Evolutionary conservation across 2,113 vertebrate species (phyloP).

Genomic region (Odocoileus virginianus): DNA sequence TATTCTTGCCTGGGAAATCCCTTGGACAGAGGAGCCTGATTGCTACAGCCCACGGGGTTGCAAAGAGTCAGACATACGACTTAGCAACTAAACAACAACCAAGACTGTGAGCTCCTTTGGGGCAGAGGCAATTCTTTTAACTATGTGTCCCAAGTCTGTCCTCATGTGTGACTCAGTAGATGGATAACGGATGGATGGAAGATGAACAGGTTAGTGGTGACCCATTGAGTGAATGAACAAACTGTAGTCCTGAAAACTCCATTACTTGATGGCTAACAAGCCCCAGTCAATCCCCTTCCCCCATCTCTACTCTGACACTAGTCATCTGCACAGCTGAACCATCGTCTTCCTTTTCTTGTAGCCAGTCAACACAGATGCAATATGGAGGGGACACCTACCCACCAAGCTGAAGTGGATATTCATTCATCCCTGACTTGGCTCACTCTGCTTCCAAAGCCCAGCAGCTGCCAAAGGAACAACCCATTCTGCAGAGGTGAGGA

Average conservation of each 20-base stretch:
- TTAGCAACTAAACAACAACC: background rate
- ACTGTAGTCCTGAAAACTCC: background rate
- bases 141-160: background rate
- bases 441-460: background rate
- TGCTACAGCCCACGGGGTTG: background rate
- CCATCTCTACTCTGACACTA: background rate
- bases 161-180: background rate
- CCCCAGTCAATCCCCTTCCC: background rate
- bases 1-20: background rate
- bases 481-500: too few relatives aligned
- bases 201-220: background rate
- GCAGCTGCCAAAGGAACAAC: background rate
- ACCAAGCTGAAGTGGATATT: fast-evolving
- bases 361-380: too few relatives aligned
- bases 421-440: background rate
- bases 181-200: background rate
- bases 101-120: background rate
- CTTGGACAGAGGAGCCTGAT: background rate
- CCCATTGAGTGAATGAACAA: background rate
- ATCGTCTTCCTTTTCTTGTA: background rate
- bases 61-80: background rate
- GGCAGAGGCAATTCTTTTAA: background rate
- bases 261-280: too few relatives aligned
- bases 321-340: background rate
- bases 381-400: background rate